Percentiles rank a stretch among this genome's conserved stretches.
Evolutionary conservation across 2,113 vertebrate genomes (phyloP).

Genomic region (Lucifuga dentata): DNA sequence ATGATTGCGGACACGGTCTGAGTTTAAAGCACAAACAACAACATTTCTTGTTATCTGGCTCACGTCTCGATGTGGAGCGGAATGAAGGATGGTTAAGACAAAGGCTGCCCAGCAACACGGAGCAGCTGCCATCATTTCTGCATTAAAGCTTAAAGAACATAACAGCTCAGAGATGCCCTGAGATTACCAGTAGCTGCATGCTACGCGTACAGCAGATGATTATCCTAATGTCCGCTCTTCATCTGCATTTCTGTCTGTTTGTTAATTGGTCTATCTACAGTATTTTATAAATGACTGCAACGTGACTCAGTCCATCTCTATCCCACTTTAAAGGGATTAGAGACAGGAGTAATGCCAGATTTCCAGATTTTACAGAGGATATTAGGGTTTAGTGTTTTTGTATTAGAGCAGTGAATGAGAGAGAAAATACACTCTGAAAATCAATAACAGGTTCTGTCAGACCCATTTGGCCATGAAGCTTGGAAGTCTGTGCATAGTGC

Average conservation of each 20-base stretch:
- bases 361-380: conserved; percentile 54
- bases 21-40: neutral
- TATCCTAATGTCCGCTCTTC: conserved; percentile 22
- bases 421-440: conserved; percentile 20
- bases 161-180: conserved; percentile 33
- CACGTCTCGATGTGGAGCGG: conserved; percentile 1
- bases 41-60: conserved; percentile 11
- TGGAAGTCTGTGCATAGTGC: neutral
- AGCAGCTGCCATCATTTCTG: conserved; percentile 30
- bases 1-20: no score
- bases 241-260: conserved; percentile 16
- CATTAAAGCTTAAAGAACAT: conserved; percentile 27
- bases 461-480: neutral
- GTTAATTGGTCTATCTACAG: conserved; percentile 20
- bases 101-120: conserved; percentile 22
- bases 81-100: conserved; percentile 26
- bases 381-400: conserved; percentile 9
- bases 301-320: conserved; percentile 41
- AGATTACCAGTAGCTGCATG: conserved; percentile 41
- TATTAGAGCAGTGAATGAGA: conserved; percentile 45
- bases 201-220: conserved; percentile 24
- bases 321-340: conserved; percentile 59
- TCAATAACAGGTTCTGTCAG: neutral
- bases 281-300: conserved; percentile 40
- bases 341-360: conserved; percentile 57